Percentiles rank a stretch among this genome's conserved stretches.
Conservation (phyloP, 2,113 vertebrate genomes). For the Dromaius novaehollandiae region DNA sequence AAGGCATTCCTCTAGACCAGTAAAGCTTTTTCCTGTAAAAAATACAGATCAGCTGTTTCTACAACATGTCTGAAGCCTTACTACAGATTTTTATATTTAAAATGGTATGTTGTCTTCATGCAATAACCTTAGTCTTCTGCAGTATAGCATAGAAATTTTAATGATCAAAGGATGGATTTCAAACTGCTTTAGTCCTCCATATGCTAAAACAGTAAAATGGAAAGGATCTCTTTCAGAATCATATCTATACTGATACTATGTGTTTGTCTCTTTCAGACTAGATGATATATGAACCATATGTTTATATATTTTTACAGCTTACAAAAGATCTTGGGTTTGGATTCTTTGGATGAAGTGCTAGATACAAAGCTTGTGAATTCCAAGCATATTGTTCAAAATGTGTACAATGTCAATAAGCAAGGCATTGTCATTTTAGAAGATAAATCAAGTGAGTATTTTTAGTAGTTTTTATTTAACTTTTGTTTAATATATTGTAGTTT, state of each 20-base stretch:
- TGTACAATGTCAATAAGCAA: conserved; percentile 84
- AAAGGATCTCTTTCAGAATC: neutral
- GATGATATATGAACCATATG: neutral
- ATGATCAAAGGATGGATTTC: neutral
- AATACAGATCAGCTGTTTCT: neutral
- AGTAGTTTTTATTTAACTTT: neutral
- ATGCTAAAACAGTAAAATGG: neutral
- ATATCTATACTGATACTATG: neutral
- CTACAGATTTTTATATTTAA: neutral
- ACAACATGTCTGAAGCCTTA: neutral
- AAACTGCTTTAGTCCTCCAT: neutral
- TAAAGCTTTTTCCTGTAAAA: neutral
- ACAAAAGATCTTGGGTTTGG: conserved; percentile 83
- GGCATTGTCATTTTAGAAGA: conserved; percentile 84
- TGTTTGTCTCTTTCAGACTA: neutral
- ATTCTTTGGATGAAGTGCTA: conserved; percentile 83
- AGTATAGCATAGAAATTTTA: neutral
- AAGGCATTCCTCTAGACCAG: neutral
- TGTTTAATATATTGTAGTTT: neutral
- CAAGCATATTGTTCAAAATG: conserved; percentile 85
- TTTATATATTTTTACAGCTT: conserved; percentile 74
- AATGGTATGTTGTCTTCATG: neutral
- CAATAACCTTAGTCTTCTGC: neutral
- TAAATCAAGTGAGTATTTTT: conserved; percentile 81
- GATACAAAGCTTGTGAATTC: conserved; percentile 79